Percentiles rank a stretch among this genome's conserved stretches.
Conservation (phyloP, 2,113 vertebrate genomes). For the Podarcis cretensis region DNA sequence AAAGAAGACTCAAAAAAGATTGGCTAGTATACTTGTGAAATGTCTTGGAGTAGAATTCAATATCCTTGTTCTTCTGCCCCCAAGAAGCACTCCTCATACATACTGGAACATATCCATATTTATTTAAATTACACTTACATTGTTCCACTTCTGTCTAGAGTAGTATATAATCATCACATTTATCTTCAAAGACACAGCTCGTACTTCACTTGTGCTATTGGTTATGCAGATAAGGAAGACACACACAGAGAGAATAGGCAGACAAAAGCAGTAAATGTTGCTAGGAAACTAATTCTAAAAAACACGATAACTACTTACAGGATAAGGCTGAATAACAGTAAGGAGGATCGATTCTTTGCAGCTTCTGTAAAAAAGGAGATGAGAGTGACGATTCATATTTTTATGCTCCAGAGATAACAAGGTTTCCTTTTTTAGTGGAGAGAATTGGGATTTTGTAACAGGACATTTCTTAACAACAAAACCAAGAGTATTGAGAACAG, state of each 20-base stretch:
- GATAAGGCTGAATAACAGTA: slow-evolving; percentile 96
- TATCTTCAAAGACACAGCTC: slow-evolving; percentile 28
- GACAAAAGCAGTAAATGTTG: slow-evolving; percentile 47
- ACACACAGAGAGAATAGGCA: slow-evolving; percentile 17
- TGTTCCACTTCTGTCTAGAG: slow-evolving; percentile 1
- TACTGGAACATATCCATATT: slow-evolving; percentile 1
- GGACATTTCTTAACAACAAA: slow-evolving; percentile 48
- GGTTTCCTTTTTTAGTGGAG: slow-evolving; percentile 46
- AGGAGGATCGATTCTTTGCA: slow-evolving; percentile 98
- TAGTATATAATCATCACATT: slow-evolving; percentile 8
- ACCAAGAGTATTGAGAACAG: slow-evolving; percentile 30
- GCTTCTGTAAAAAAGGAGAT: slow-evolving; percentile 84
- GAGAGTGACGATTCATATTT: slow-evolving; percentile 40
- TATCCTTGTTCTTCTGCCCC: neutral
- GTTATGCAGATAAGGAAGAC: slow-evolving; percentile 40
- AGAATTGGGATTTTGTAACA: slow-evolving; percentile 21
- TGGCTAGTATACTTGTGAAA: neutral
- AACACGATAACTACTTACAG: slow-evolving; percentile 81
- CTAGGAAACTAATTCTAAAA: slow-evolving; percentile 63
- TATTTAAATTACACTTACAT: slow-evolving; percentile 29
- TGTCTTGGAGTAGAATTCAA: neutral
- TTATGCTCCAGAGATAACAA: slow-evolving; percentile 11
- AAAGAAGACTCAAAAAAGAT: neutral
- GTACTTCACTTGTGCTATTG: slow-evolving; percentile 38
- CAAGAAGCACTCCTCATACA: neutral